Percentiles rank a stretch among this genome's conserved stretches.
Evolutionary conservation across 2,113 vertebrate species (phyloP).

Genomic region (Spea bombifrons): DNA sequence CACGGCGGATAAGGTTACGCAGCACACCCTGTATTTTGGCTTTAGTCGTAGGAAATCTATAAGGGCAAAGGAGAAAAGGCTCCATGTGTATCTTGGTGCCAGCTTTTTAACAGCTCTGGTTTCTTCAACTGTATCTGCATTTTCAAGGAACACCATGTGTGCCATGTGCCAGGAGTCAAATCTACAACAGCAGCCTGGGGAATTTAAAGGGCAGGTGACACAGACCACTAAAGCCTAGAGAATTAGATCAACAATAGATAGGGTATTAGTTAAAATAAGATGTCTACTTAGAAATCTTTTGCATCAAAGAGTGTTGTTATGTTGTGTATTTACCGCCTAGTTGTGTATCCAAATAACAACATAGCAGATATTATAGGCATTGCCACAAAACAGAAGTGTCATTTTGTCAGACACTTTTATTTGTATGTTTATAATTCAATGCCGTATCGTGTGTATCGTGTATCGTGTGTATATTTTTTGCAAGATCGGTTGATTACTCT

Average conservation of each 20-base stretch:
- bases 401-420: no score
- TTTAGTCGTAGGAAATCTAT: neutral
- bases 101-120: neutral
- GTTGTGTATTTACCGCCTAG: no score
- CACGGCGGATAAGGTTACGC: conserved; percentile 19
- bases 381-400: no score
- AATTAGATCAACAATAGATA: neutral
- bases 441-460: no score
- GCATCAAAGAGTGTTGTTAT: no score
- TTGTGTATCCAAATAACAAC: no score
- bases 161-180: neutral
- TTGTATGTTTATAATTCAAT: no score
- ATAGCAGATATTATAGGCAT: no score
- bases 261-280: neutral
- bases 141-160: conserved; percentile 31
- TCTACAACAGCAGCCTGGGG: neutral
- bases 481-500: neutral
- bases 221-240: neutral
- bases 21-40: conserved; percentile 17
- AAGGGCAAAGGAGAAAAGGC: conserved; percentile 13
- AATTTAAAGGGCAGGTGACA: neutral
- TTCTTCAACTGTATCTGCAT: neutral
- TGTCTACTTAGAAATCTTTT: neutral
- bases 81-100: conserved; percentile 16
- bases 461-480: no score